These are phyloP conservation scores for Halocynthia roretzi DNA, from an alignment of 23 tunicate species.

Conservation along the genomic window DNA sequence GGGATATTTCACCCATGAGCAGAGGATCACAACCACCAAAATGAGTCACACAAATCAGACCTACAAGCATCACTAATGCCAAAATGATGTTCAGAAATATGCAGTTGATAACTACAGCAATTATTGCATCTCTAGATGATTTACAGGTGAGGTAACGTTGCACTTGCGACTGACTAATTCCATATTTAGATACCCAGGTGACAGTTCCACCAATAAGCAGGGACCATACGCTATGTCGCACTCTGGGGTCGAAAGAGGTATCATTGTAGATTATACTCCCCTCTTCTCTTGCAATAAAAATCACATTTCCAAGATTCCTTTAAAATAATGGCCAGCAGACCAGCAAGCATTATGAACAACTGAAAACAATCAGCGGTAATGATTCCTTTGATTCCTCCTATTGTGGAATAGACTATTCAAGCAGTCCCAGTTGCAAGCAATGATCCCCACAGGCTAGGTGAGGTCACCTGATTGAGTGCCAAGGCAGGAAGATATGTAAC, in stretches of 20 bases:
- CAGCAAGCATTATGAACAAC: conserved; percentile 15
- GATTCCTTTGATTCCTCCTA: conserved; percentile 18
- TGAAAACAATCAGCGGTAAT: conserved; percentile 27
- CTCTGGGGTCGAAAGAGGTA: conserved; percentile 13
- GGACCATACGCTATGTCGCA: conserved; percentile 23
- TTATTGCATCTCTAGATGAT: conserved; percentile 7
- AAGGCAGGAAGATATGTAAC: conserved; percentile 23
- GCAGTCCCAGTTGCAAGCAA: conserved; percentile 24
- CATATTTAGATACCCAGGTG: conserved; percentile 24
- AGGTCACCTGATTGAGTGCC: conserved; percentile 25
- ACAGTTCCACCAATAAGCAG: conserved; percentile 23
- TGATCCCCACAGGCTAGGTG: conserved; percentile 17
- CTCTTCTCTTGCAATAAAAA: not conserved
- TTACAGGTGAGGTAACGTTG: conserved; percentile 16
- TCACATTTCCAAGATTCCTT: conserved; percentile 6
- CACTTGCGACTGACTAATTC: conserved; percentile 29
- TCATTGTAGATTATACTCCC: conserved; percentile 14
- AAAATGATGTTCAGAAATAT: conserved; percentile 8
- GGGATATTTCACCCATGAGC: not conserved
- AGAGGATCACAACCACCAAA: conserved; percentile 17
- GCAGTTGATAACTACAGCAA: conserved; percentile 22
- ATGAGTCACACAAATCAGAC: conserved; percentile 22
- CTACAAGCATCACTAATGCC: conserved; percentile 23
- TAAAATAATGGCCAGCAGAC: conserved; percentile 5
- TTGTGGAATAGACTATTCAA: conserved; percentile 20